phyloP scores from a whole-genome alignment of 1,140 invertebrate species.

The Diorhabda elongata region DNA sequence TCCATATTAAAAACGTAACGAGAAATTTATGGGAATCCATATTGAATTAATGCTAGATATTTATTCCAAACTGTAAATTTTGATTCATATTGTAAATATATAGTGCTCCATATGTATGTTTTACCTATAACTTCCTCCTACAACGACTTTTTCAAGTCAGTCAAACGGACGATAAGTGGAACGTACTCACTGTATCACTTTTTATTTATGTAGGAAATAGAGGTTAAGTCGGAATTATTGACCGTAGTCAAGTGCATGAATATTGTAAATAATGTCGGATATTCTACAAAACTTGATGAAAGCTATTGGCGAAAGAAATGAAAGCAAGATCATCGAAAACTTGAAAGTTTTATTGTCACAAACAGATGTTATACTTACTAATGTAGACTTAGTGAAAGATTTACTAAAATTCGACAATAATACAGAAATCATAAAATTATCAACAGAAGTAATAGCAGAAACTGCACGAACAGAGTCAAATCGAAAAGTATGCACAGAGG shows the following conservation, averaged over 20 bases:
- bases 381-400: constrained; percentile 22
- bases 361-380: constrained; percentile 25
- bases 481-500: constrained; percentile 60
- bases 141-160: no score
- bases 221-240: not conserved
- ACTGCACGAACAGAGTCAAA: constrained; percentile 65
- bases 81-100: no score
- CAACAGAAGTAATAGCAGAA: constrained; percentile 66
- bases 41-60: no score
- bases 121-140: no score
- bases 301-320: constrained; percentile 15
- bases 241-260: not conserved
- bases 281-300: constrained; percentile 12
- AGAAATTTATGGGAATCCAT: no score
- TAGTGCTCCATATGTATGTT: no score
- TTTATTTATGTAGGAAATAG: not conserved
- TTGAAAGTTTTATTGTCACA: constrained; percentile 25
- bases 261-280: constrained; percentile 13
- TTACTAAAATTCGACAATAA: constrained; percentile 29
- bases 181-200: not conserved
- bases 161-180: no score
- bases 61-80: no score
- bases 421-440: constrained; percentile 30
- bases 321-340: constrained; percentile 25
- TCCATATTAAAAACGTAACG: no score